Base-by-base conservation (phyloP, 2,888 invertebrate species). In the Nemotelus nigrinus region DNA sequence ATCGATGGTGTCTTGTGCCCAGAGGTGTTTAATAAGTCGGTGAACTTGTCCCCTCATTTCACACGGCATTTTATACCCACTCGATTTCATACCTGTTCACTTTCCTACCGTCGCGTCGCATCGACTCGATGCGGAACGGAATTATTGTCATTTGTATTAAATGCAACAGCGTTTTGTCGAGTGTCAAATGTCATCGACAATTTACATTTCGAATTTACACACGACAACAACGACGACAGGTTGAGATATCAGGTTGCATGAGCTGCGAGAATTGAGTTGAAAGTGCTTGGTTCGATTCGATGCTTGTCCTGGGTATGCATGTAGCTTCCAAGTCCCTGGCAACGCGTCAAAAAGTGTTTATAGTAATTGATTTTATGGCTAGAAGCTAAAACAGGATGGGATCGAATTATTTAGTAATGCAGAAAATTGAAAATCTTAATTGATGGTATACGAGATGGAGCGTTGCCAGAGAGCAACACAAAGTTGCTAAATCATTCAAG, bases 171-270 rank as follows among this genome's bases (percentile, higher is more conserved):
- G 70, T 70, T 70, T 70, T 70, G 74, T 74, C 50, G 65, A 72
- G 77, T 76, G 78, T 78, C 78, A 78, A 78, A 77, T 78, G 76
- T 78, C 78, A 70, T 76, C 65, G 67, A 71, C 72, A 78, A 77
- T 78, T 78, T 77, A 76, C 78, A 78, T 78, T 77, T 60, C 70
- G 78, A 77, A 78, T 72, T 72, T 72, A 78, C 74, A 77, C 67
- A 76, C 70, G 60, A 60, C 74, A 60, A 74, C 47, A 25, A 25
- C 25, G 50, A 41, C 63, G 60, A 50, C 74, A 74, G 55, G 70
- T 70, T 70, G 67, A 78, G 76, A 76, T 76, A 77, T 78, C 78
- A 77, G 72, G 64, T 78, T 78, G 77, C 78, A 70, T 41, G 47
- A 39, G 70, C 39, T 48, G 4, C 41, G 41, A 70, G 70, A 47